These are phyloP conservation scores for Nomada lathburiana DNA, from an alignment of 2,888 invertebrate genomes.

Conservation along the genomic window DNA sequence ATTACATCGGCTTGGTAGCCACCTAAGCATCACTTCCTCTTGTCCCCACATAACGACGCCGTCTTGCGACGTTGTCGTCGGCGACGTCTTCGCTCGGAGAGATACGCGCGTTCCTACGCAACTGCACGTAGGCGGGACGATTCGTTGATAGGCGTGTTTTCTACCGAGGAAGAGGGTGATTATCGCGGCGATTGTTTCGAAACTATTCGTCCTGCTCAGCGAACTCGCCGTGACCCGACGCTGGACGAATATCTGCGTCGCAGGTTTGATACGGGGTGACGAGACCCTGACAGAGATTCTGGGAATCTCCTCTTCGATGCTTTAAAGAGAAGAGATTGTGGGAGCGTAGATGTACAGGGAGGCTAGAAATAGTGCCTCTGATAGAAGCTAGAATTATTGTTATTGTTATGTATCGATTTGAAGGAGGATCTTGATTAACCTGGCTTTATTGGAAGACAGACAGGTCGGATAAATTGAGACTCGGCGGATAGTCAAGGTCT, in stretches of 20 bases:
- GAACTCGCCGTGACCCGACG: neutral
- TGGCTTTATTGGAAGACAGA: too few species aligned
- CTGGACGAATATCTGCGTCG: neutral
- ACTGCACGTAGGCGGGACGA: constrained; percentile 21
- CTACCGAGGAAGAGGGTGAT: neutral
- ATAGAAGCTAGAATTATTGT: too few species aligned
- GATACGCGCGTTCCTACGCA: constrained; percentile 14
- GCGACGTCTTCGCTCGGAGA: constrained; percentile 29
- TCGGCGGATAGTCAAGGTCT: too few species aligned
- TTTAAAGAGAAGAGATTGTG: too few species aligned
- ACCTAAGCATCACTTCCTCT: constrained; percentile 68
- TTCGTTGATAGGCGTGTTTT: constrained; percentile 1
- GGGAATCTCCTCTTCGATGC: too few species aligned
- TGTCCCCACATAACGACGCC: constrained; percentile 66
- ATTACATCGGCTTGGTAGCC: constrained; percentile 72
- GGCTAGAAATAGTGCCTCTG: too few species aligned
- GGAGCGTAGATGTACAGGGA: too few species aligned
- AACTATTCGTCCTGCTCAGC: neutral
- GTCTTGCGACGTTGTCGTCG: constrained; percentile 65
- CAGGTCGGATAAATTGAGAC: too few species aligned
- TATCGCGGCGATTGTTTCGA: neutral
- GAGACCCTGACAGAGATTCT: too few species aligned
- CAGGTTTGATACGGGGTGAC: too few species aligned
- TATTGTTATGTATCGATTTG: too few species aligned
- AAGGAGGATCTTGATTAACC: too few species aligned